phyloP scores from a whole-genome alignment of 2,113 vertebrate genomes.

The Xenopus laevis region DNA sequence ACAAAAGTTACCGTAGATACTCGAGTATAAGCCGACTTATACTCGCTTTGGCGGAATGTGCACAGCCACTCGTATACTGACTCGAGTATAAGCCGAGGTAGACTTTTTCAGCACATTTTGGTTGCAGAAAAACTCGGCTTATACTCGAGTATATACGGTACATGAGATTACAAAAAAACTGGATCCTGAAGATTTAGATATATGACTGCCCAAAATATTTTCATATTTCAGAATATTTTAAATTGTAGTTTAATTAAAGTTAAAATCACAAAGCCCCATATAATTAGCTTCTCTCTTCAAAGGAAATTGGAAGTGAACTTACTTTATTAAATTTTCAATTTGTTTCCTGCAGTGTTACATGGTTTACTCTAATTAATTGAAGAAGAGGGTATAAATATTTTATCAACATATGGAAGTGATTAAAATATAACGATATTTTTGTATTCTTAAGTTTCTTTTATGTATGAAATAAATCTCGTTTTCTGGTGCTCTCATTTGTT shows the following conservation, averaged over 20 bases:
- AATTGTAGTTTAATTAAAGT: constrained; percentile 82
- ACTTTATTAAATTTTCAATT: constrained; percentile 85
- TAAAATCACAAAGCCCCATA: constrained; percentile 79
- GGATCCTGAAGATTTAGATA: constrained; percentile 61
- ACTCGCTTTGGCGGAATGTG: too few relatives aligned
- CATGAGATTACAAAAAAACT: constrained; percentile 50
- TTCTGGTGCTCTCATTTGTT: not conserved
- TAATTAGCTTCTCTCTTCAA: constrained; percentile 77
- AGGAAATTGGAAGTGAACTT: constrained; percentile 76
- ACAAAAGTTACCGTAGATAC: too few relatives aligned
- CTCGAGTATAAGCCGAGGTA: too few relatives aligned
- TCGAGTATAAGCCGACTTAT: too few relatives aligned
- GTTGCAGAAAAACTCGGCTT: too few relatives aligned
- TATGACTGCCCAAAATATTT: constrained; percentile 57
- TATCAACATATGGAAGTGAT: constrained; percentile 72
- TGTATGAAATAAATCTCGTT: too few relatives aligned
- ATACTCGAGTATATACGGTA: too few relatives aligned
- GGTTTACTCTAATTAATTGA: constrained; percentile 83
- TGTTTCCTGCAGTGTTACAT: constrained; percentile 78
- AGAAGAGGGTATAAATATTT: constrained; percentile 78
- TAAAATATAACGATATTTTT: constrained; percentile 62
- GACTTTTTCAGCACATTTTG: too few relatives aligned
- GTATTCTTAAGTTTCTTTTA: constrained; percentile 32
- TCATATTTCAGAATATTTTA: constrained; percentile 66
- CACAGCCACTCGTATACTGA: too few relatives aligned